Conservation (phyloP, 2,797 vertebrate genomes). For the Labeo calbasu region DNA sequence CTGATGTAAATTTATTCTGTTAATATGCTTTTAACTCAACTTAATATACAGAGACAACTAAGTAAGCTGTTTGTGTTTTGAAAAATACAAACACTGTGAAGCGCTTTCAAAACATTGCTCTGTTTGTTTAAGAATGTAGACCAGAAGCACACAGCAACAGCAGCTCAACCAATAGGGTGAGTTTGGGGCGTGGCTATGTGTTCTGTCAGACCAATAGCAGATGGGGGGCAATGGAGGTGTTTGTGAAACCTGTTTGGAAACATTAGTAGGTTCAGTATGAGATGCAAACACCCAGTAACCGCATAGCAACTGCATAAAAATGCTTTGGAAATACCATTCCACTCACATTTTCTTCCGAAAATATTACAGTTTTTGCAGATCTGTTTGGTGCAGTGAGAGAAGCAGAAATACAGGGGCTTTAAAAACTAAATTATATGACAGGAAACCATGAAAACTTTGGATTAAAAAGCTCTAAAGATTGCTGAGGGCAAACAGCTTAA, state of each 20-base stretch:
- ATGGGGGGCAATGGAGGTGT: neutral
- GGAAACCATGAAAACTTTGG: conserved; percentile 1
- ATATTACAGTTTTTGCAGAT: neutral
- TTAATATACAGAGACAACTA: conserved; percentile 7
- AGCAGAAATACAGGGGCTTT: conserved; percentile 1
- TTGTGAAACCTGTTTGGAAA: conserved; percentile 19
- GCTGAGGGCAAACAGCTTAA: conserved; percentile 30
- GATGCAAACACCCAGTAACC: neutral
- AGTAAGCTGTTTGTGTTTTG: neutral
- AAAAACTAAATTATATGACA: neutral
- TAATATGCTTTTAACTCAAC: neutral
- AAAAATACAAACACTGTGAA: neutral
- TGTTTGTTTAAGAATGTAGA: conserved; percentile 8
- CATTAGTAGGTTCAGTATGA: neutral
- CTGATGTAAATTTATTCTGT: neutral
- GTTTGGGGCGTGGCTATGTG: neutral
- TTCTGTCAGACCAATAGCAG: neutral
- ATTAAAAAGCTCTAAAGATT: conserved; percentile 9
- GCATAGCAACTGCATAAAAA: neutral
- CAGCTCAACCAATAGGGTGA: conserved; percentile 4
- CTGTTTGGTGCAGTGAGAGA: neutral
- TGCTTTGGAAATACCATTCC: neutral
- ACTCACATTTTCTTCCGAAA: neutral
- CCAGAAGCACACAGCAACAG: neutral
- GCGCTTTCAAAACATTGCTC: neutral